These are phyloP conservation scores for Rhopilema esculentum DNA, from an alignment of 30 jellyfish, hydroid and myxozoan genomes.

Conservation along the genomic window DNA sequence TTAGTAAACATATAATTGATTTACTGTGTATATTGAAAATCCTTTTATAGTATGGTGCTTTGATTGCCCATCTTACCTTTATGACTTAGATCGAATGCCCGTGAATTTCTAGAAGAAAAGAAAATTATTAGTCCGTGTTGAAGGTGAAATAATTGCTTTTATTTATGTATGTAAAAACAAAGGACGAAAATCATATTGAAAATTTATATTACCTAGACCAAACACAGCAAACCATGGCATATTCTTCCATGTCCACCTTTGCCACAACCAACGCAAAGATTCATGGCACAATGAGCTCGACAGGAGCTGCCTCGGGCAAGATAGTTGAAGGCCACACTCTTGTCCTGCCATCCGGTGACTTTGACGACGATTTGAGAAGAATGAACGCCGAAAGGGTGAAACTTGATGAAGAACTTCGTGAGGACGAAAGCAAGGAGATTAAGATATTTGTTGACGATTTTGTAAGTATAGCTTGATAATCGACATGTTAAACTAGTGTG, in stretches of 20 bases:
- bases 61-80: no score
- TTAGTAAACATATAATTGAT: no score
- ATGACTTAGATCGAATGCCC: no score
- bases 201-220: neutral
- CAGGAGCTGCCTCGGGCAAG: neutral
- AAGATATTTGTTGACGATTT: conserved; percentile 64
- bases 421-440: conserved; percentile 74
- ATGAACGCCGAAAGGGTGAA: conserved; percentile 92
- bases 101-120: no score
- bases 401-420: conserved; percentile 85
- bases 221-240: neutral
- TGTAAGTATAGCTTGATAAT: conserved; percentile 44
- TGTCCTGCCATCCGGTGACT: conserved; percentile 77
- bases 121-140: no score
- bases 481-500: neutral
- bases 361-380: conserved; percentile 74
- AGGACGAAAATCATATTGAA: neutral
- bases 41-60: no score
- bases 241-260: neutral
- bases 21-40: no score
- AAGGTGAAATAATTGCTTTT: no score
- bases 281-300: neutral
- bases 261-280: neutral
- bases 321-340: neutral
- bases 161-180: no score